Percentiles rank a stretch among this genome's conserved stretches.
phyloP scores from a whole-genome alignment of 2,888 invertebrate genomes.

The Spisula solida region DNA sequence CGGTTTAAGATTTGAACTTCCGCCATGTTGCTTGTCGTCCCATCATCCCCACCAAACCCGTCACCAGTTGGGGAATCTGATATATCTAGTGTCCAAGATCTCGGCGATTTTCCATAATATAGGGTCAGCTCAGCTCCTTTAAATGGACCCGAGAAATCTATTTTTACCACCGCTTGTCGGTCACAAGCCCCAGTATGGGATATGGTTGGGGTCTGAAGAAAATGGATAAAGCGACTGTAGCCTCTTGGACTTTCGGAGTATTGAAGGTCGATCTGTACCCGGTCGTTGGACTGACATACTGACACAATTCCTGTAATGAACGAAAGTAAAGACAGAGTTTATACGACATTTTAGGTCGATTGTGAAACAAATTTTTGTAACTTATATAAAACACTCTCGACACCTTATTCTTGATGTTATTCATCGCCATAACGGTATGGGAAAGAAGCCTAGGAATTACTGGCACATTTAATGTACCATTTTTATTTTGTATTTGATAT shows the following conservation, averaged over 20 bases:
- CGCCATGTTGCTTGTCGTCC: constrained; percentile 84
- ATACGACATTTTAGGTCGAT: background rate
- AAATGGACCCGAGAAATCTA: constrained; percentile 83
- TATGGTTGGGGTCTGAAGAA: constrained; percentile 79
- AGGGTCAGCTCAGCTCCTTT: constrained; percentile 79
- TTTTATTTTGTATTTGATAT: too few relatives aligned
- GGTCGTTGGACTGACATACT: constrained; percentile 58
- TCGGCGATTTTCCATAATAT: constrained; percentile 83
- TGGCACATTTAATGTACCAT: too few relatives aligned
- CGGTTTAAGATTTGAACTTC: constrained; percentile 85
- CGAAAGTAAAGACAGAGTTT: background rate
- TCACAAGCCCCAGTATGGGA: constrained; percentile 72
- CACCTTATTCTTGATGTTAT: too few relatives aligned
- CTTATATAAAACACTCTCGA: too few relatives aligned
- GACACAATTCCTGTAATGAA: constrained; percentile 36
- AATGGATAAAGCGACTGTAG: constrained; percentile 84
- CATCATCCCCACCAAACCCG: constrained; percentile 84
- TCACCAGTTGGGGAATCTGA: constrained; percentile 84
- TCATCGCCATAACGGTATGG: too few relatives aligned
- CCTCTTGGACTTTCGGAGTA: constrained; percentile 82
- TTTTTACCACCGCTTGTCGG: constrained; percentile 84
- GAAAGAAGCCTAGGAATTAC: too few relatives aligned
- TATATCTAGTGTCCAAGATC: constrained; percentile 85
- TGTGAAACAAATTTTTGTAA: too few relatives aligned
- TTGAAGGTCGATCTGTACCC: constrained; percentile 82